phyloP scores from a whole-genome alignment of 2,797 vertebrate species.

The Siniperca obscura region DNA sequence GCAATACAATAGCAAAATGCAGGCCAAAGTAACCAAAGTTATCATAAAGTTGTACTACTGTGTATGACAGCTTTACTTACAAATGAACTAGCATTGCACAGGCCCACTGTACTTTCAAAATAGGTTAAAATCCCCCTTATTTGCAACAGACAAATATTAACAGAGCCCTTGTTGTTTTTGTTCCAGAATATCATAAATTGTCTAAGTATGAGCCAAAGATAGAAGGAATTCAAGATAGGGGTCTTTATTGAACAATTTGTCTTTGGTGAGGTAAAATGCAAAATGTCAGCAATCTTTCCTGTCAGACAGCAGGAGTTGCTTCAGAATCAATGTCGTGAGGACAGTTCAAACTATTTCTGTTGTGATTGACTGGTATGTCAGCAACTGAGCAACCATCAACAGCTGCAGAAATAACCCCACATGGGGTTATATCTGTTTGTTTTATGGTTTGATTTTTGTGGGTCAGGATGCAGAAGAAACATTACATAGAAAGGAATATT shows the following conservation, averaged over 20 bases:
- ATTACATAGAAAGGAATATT: slow-evolving; percentile 81
- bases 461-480: slow-evolving; percentile 80
- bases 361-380: slow-evolving; percentile 78
- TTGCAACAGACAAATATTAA: neutral
- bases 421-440: slow-evolving; percentile 79
- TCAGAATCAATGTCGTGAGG: slow-evolving; percentile 64
- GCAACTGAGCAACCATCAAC: slow-evolving; percentile 75
- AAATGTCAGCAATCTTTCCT: slow-evolving; percentile 66
- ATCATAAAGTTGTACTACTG: neutral
- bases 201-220: slow-evolving; percentile 28
- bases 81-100: slow-evolving; percentile 7
- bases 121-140: neutral
- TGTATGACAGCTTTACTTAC: neutral
- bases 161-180: neutral
- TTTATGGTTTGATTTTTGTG: slow-evolving; percentile 80
- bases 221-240: slow-evolving; percentile 11
- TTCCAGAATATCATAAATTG: slow-evolving; percentile 16
- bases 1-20: neutral
- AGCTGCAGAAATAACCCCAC: slow-evolving; percentile 77
- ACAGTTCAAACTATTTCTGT: slow-evolving; percentile 74
- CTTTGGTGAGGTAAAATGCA: slow-evolving; percentile 67
- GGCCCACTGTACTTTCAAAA: neutral
- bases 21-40: neutral
- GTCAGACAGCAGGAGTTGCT: slow-evolving; percentile 61
- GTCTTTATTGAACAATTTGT: slow-evolving; percentile 62